A percentile compares a stretch with the other conserved stretches of the same genome.
These are phyloP conservation scores for Anguilla obscura DNA, from an alignment of 2,797 vertebrate species.

Conservation along the genomic window DNA sequence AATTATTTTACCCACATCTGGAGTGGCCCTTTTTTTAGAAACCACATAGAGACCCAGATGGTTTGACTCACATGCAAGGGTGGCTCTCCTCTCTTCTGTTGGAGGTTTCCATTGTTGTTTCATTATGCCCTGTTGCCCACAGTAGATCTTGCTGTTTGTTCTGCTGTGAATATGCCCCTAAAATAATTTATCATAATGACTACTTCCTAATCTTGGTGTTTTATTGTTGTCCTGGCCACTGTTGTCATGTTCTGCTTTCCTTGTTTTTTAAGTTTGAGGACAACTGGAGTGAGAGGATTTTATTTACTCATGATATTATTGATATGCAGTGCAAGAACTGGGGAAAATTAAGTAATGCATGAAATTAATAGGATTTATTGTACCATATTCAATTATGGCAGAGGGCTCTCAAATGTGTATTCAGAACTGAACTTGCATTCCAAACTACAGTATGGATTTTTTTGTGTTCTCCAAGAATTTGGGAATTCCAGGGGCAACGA, in stretches of 20 bases:
- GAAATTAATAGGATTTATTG: not conserved
- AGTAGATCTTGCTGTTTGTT: conserved; percentile 58
- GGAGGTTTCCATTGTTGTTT: not conserved
- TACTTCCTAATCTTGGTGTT: not conserved
- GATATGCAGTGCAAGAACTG: not conserved
- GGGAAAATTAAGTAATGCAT: not conserved
- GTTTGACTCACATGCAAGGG: conserved; percentile 43
- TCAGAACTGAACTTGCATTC: not conserved
- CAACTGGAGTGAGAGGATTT: not conserved
- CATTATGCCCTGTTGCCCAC: conserved; percentile 58
- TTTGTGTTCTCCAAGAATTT: conserved; percentile 74
- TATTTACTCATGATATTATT: not conserved
- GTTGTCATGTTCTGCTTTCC: not conserved
- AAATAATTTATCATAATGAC: not conserved
- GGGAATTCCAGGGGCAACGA: conserved; percentile 91
- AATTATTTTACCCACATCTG: not conserved
- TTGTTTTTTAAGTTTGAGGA: not conserved
- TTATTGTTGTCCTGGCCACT: not conserved
- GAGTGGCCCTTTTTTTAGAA: not conserved
- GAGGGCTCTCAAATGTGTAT: not conserved
- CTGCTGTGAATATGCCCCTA: not conserved
- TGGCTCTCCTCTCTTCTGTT: not conserved
- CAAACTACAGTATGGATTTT: conserved; percentile 40
- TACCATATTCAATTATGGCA: not conserved
- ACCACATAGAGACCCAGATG: conserved; percentile 22